phyloP scores from a whole-genome alignment of 2,797 vertebrate genomes.

The Vultur gryphus region DNA sequence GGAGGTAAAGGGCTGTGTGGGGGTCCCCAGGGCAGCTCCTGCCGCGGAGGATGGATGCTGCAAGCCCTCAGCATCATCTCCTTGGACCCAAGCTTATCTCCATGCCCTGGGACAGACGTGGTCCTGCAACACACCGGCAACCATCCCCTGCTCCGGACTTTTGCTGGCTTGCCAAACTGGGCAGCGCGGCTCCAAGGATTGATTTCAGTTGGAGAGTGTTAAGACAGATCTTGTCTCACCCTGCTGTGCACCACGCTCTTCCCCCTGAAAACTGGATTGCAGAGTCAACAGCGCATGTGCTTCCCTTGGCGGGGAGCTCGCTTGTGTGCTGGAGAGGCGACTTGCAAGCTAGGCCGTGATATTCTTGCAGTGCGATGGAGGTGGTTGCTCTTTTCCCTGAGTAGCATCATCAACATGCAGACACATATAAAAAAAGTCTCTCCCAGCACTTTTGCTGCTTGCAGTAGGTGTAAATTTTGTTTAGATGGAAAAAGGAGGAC shows the following conservation, averaged over 20 bases:
- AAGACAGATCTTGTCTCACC: neutral
- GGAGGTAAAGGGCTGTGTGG: neutral
- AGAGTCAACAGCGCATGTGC: neutral
- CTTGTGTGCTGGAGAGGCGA: accelerated
- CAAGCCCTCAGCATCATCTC: neutral
- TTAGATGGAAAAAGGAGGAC: neutral
- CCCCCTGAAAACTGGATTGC: neutral
- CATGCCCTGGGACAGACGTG: neutral
- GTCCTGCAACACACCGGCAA: neutral
- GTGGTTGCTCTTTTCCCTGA: neutral
- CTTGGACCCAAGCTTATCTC: neutral
- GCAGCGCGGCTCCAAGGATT: accelerated
- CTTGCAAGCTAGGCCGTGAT: neutral
- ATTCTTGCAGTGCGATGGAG: accelerated
- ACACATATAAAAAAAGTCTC: neutral
- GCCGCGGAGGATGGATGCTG: neutral
- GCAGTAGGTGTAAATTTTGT: neutral
- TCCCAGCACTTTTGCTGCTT: neutral
- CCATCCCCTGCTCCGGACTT: neutral
- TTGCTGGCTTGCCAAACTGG: neutral
- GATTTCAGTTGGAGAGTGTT: neutral
- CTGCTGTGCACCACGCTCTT: neutral
- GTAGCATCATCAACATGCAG: neutral
- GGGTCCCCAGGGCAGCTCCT: neutral
- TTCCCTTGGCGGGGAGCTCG: neutral